Percentiles rank a stretch among this genome's conserved stretches.
Conservation (phyloP, 2,113 vertebrate species). For the Nothoprocta pentlandii region DNA sequence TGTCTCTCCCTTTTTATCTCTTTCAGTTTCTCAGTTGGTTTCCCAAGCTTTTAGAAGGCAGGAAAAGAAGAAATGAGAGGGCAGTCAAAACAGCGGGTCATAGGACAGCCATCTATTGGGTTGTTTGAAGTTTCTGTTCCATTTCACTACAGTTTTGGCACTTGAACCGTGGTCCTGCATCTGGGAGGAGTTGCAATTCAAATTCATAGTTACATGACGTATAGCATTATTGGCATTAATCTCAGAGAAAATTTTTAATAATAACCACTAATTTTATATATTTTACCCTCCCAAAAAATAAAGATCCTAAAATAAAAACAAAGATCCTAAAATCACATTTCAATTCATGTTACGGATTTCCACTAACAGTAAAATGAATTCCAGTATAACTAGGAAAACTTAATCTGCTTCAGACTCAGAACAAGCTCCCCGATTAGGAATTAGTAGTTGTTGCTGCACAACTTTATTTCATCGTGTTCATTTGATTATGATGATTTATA, state of each 20-base stretch:
- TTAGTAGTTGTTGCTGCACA: not conserved
- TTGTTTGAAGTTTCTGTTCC: not conserved
- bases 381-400: not conserved
- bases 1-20: not conserved
- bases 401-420: not conserved
- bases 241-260: not conserved
- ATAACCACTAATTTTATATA: no score
- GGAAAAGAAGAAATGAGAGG: not conserved
- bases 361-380: not conserved
- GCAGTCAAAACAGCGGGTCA: not conserved
- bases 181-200: not conserved
- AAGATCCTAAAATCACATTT: not conserved
- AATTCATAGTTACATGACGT: not conserved
- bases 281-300: no score
- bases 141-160: not conserved
- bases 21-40: not conserved
- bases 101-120: accelerated
- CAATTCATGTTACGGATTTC: not conserved
- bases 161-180: not conserved
- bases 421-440: not conserved
- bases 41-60: not conserved
- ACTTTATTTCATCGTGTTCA: not conserved
- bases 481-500: slow-evolving; percentile 58
- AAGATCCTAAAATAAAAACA: no score
- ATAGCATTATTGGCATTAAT: not conserved